These are phyloP conservation scores for Athene cunicularia DNA, from an alignment of 2,113 vertebrate genomes.

Conservation along the genomic window DNA sequence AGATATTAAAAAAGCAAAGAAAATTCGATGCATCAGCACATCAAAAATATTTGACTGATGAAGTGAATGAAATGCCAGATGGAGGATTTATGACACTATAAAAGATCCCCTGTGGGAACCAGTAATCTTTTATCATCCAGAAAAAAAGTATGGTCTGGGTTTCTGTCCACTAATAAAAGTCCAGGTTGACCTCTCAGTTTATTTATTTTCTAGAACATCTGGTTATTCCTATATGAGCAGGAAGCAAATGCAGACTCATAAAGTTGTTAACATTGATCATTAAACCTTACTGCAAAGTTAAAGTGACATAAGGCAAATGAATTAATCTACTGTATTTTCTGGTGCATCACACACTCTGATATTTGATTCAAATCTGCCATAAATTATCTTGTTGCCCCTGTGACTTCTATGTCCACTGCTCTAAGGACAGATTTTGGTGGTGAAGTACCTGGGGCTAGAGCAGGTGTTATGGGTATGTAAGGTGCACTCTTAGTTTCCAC, in stretches of 20 bases:
- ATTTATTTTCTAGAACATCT: neutral
- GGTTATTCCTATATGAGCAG: neutral
- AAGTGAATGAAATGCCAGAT: slow-evolving; percentile 23
- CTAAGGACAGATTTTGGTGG: neutral
- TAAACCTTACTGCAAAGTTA: neutral
- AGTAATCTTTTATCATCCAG: neutral
- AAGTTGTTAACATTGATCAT: neutral
- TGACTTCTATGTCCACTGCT: neutral
- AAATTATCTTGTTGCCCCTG: neutral
- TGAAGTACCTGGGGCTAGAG: neutral
- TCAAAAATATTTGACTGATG: slow-evolving; percentile 25
- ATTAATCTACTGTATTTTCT: neutral
- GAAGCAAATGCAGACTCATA: neutral
- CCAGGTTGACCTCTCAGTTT: neutral
- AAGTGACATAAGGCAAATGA: neutral
- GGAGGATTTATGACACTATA: neutral
- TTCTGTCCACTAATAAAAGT: neutral
- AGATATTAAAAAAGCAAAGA: neutral
- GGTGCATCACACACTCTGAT: neutral
- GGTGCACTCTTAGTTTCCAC: neutral
- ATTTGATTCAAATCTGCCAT: neutral
- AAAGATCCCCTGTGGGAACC: neutral
- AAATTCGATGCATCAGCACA: neutral
- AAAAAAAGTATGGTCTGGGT: neutral
- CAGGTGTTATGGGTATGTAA: neutral